Evolutionary conservation across 2,888 invertebrate genomes (phyloP).

Genomic region (Mayetiola destructor): DNA sequence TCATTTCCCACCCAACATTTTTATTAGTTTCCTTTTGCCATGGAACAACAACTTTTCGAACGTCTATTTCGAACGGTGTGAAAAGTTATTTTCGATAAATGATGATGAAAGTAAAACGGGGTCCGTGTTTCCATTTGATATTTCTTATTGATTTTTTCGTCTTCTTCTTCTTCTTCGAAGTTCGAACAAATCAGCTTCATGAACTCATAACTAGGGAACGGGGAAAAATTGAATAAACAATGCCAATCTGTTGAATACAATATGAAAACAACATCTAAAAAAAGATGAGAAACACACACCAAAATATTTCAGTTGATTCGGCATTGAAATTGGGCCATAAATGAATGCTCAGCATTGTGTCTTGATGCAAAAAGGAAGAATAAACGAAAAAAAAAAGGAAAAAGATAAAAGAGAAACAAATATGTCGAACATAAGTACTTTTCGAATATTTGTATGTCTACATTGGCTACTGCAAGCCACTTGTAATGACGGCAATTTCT

Average conservation of each 20-base stretch:
- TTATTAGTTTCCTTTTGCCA: not conserved
- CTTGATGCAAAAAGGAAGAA: too few relatives aligned
- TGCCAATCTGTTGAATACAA: too few relatives aligned
- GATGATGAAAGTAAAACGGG: too few relatives aligned
- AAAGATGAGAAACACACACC: too few relatives aligned
- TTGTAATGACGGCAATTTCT: too few relatives aligned
- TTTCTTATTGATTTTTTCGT: not conserved
- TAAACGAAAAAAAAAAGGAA: too few relatives aligned
- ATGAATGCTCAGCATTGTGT: too few relatives aligned
- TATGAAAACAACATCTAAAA: not conserved
- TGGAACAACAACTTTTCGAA: not conserved
- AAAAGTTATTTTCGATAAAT: not conserved
- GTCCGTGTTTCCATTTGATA: not conserved
- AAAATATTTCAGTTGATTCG: not conserved
- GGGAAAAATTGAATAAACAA: not conserved
- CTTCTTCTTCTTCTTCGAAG: not conserved
- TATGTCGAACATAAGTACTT: not conserved
- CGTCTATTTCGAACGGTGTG: not conserved
- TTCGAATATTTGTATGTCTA: not conserved
- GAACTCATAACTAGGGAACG: not conserved
- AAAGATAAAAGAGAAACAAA: not conserved
- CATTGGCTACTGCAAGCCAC: not conserved
- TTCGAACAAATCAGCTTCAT: not conserved
- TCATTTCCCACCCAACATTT: not conserved
- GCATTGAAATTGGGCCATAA: not conserved